Percentiles rank a stretch among this genome's conserved stretches.
These are phyloP conservation scores for Trichogramma pretiosum DNA, from an alignment of 1,140 invertebrate genomes.

Conservation along the genomic window DNA sequence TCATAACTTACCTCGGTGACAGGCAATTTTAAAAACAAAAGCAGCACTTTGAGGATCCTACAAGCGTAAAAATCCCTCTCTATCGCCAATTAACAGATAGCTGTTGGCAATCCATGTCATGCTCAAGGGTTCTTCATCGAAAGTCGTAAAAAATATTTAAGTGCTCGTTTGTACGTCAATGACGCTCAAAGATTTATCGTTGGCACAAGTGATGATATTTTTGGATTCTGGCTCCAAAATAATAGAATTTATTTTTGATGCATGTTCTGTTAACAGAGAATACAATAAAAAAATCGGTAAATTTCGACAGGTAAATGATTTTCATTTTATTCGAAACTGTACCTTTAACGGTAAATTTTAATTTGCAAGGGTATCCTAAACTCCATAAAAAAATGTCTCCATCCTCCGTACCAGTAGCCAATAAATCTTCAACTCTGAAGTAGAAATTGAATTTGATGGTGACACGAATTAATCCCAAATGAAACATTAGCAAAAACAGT, in stretches of 20 bases:
- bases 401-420: slow-evolving; percentile 55
- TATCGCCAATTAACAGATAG: slow-evolving; percentile 37
- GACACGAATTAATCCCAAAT: neutral
- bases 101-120: slow-evolving; percentile 31
- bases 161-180: slow-evolving; percentile 39
- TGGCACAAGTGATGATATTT: slow-evolving; percentile 38
- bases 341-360: slow-evolving; percentile 37
- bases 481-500: neutral
- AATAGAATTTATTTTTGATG: slow-evolving; percentile 30
- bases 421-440: slow-evolving; percentile 44
- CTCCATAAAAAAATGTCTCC: slow-evolving; percentile 64
- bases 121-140: slow-evolving; percentile 32
- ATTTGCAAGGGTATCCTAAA: slow-evolving; percentile 37
- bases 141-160: slow-evolving; percentile 30
- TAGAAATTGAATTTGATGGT: slow-evolving; percentile 5
- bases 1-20: slow-evolving; percentile 38
- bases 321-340: slow-evolving; percentile 16
- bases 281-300: too few species aligned
- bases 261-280: slow-evolving; percentile 30
- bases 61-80: slow-evolving; percentile 31
- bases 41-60: slow-evolving; percentile 34
- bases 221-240: slow-evolving; percentile 37
- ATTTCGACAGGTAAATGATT: neutral
- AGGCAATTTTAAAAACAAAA: slow-evolving; percentile 33
- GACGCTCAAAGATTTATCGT: slow-evolving; percentile 37